These are phyloP conservation scores for Neoitamus cyanurus DNA, from an alignment of 2,888 invertebrate genomes.

Conservation along the genomic window DNA sequence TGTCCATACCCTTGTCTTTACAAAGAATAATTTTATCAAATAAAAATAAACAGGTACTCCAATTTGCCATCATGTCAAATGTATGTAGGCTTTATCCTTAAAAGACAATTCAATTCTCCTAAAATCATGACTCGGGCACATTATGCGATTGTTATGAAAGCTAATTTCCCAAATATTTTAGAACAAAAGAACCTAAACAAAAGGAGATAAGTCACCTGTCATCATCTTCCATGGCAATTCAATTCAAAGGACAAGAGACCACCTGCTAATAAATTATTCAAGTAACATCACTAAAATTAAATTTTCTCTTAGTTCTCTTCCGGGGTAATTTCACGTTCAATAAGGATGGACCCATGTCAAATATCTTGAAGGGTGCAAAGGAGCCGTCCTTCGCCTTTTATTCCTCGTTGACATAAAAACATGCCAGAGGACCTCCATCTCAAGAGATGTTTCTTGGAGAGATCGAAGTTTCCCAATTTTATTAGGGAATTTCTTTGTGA, in stretches of 20 bases:
- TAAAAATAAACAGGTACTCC: not conserved
- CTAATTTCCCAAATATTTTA: not conserved
- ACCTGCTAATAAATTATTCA: conserved; percentile 5
- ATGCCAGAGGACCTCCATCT: not conserved
- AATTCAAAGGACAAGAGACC: not conserved
- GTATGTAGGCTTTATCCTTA: not conserved
- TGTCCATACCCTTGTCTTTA: not conserved
- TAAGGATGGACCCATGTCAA: conserved; percentile 5
- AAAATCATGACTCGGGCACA: not conserved
- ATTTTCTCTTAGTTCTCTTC: not conserved
- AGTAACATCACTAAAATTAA: conserved; percentile 5
- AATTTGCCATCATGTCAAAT: not conserved
- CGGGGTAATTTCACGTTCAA: conserved; percentile 5
- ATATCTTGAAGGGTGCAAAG: conserved; percentile 1
- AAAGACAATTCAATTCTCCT: not conserved
- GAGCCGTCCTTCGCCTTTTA: not conserved
- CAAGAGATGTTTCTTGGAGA: not conserved
- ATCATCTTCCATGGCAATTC: not conserved
- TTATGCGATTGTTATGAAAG: not conserved
- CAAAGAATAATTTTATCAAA: not conserved
- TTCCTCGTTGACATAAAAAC: conserved; percentile 5
- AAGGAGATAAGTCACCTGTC: not conserved
- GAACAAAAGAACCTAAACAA: not conserved
- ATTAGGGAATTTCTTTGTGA: not conserved
- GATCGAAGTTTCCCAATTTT: conserved; percentile 5